Conservation (phyloP, 2,797 vertebrate genomes). For the Sebastes flavidus region DNA sequence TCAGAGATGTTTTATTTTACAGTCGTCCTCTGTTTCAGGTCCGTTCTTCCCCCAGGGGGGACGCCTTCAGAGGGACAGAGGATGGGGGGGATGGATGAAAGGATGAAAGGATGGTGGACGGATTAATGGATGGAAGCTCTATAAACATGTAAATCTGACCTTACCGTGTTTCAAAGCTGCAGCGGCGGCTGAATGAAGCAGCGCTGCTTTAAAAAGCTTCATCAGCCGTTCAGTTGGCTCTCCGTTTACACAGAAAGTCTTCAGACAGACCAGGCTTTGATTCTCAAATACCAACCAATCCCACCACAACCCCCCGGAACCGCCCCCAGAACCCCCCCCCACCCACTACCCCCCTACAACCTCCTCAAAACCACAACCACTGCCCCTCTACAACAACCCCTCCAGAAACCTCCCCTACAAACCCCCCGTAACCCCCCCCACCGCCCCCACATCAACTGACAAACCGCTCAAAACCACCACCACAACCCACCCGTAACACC, state of each 20-base stretch:
- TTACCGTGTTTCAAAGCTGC: slow-evolving; percentile 79
- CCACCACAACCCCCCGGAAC: background rate
- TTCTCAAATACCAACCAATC: slow-evolving; percentile 43
- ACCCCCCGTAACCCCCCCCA: too few relatives aligned
- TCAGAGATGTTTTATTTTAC: background rate
- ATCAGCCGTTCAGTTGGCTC: slow-evolving; percentile 48
- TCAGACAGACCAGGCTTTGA: slow-evolving; percentile 67
- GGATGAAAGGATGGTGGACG: slow-evolving; percentile 17
- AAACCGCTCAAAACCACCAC: too few relatives aligned
- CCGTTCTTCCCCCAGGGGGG: slow-evolving; percentile 5
- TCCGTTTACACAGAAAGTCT: slow-evolving; percentile 59
- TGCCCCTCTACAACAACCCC: too few relatives aligned
- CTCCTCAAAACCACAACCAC: too few relatives aligned
- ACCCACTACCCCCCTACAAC: too few relatives aligned
- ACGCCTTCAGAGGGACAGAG: slow-evolving; percentile 21
- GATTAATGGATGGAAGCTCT: slow-evolving; percentile 62
- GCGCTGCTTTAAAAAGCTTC: slow-evolving; percentile 64
- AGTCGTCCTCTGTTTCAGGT: background rate
- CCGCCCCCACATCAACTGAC: too few relatives aligned
- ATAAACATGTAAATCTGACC: slow-evolving; percentile 85
- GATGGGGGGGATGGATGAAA: slow-evolving; percentile 30
- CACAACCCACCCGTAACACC: too few relatives aligned
- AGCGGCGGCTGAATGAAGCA: slow-evolving; percentile 54
- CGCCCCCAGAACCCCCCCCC: background rate
- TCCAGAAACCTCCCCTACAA: too few relatives aligned